Evolutionary conservation across 2,888 invertebrate genomes (phyloP).

Genomic region (Antheraea yamamai): DNA sequence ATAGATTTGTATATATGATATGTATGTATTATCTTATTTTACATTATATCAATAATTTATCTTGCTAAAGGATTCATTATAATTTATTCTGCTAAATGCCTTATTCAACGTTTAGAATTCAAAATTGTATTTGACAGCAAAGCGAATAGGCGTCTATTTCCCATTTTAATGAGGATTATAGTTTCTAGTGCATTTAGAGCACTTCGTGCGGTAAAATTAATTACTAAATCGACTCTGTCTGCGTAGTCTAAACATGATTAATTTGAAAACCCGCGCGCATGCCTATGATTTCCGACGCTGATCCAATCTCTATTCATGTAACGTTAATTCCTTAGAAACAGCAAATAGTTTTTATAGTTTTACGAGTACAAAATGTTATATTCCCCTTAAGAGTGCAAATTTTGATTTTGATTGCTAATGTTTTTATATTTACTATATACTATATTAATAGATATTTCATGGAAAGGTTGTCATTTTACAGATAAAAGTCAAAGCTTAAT

Average conservation of each 20-base stretch:
- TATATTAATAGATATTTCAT: neutral
- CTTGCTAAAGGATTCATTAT: conserved; percentile 50
- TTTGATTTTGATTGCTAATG: neutral
- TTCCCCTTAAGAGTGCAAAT: neutral
- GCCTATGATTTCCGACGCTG: conserved; percentile 29
- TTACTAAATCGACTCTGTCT: conserved; percentile 77
- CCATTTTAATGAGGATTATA: conserved; percentile 80
- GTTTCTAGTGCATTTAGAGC: conserved; percentile 79
- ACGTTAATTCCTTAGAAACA: neutral
- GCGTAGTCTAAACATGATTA: conserved; percentile 60
- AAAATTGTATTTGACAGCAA: conserved; percentile 75
- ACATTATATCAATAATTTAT: conserved; percentile 21
- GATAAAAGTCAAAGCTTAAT: too few species aligned
- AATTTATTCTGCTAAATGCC: conserved; percentile 46
- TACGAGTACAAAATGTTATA: neutral
- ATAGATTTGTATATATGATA: neutral
- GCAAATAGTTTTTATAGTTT: neutral
- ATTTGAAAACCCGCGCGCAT: conserved; percentile 53
- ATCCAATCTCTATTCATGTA: conserved; percentile 32
- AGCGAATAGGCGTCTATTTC: conserved; percentile 76
- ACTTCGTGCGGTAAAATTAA: conserved; percentile 79
- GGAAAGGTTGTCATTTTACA: too few species aligned
- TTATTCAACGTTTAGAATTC: conserved; percentile 67
- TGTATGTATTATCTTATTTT: neutral
- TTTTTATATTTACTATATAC: neutral